A percentile compares a stretch with the other conserved stretches of the same genome.
Conservation (phyloP, 2,888 invertebrate genomes). For the Agelastica alni region DNA sequence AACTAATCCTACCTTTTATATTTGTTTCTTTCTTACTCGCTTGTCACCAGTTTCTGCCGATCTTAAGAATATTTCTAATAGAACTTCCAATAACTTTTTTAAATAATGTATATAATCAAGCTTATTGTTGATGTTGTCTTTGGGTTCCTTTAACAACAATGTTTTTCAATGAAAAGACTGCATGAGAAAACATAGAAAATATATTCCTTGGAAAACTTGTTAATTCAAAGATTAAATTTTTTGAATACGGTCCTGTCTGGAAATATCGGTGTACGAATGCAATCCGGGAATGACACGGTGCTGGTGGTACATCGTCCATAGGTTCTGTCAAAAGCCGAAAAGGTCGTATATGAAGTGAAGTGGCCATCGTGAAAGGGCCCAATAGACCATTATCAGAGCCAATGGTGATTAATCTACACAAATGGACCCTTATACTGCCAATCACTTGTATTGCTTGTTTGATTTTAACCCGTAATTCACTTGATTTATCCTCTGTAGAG, state of each 20-base stretch:
- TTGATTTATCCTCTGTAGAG: constrained; percentile 38
- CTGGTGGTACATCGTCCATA: constrained; percentile 26
- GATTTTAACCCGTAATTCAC: constrained; percentile 43
- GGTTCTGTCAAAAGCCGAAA: constrained; percentile 33
- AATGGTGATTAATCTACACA: constrained; percentile 51
- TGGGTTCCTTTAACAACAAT: no score
- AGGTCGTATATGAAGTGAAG: constrained; percentile 46
- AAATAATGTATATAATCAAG: no score
- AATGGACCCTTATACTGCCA: constrained; percentile 47
- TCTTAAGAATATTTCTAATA: no score
- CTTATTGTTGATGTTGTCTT: no score
- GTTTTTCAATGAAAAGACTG: no score
- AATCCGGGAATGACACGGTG: constrained; percentile 31
- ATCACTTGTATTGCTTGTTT: constrained; percentile 49
- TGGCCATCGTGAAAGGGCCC: constrained; percentile 48
- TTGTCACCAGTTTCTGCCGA: no score
- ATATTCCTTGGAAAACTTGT: no score
- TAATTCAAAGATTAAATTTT: no score
- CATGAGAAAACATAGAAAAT: no score
- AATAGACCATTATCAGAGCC: constrained; percentile 45
- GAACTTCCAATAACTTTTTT: no score
- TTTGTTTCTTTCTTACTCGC: no score
- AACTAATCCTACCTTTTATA: no score
- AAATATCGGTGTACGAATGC: constrained; percentile 22
- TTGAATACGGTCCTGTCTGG: neutral